Evolutionary conservation across 2,888 invertebrate species (phyloP).

Genomic region (Seira ritae): DNA sequence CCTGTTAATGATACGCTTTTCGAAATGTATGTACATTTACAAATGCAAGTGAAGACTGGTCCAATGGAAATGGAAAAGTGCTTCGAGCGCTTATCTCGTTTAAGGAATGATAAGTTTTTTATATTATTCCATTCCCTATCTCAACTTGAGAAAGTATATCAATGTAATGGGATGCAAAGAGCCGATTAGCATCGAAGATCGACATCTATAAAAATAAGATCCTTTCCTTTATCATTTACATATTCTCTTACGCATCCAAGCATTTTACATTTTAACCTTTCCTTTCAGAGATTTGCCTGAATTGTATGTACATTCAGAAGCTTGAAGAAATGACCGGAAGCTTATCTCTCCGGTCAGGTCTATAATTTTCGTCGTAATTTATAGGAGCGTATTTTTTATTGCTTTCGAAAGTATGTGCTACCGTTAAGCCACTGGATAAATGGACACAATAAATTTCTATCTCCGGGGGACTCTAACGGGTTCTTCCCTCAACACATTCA

Average conservation of each 20-base stretch:
- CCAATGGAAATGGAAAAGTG: background rate
- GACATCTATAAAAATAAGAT: background rate
- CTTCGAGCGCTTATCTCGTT: conserved; percentile 11
- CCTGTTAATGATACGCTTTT: conserved; percentile 3
- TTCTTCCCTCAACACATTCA: conserved; percentile 33
- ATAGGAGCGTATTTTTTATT: conserved; percentile 49
- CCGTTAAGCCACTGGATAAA: conserved; percentile 18
- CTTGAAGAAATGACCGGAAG: conserved; percentile 55
- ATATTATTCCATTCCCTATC: conserved; percentile 7
- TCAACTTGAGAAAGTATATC: background rate
- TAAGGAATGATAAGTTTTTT: background rate
- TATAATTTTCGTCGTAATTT: conserved; percentile 60
- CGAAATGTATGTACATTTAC: background rate
- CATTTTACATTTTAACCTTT: too few species aligned
- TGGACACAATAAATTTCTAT: conserved; percentile 34
- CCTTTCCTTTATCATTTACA: conserved; percentile 2
- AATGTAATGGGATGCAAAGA: background rate
- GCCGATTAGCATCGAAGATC: conserved; percentile 14
- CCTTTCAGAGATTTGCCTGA: background rate
- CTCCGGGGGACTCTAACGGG: conserved; percentile 60
- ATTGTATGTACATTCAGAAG: background rate
- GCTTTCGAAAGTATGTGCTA: conserved; percentile 19
- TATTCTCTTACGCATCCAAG: too few species aligned
- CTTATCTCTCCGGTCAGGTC: conserved; percentile 43
- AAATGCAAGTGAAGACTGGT: background rate